Percentiles rank a stretch among this genome's conserved stretches.
Evolutionary conservation across 2,113 vertebrate genomes (phyloP).

Genomic region (Corythornis vintsioides): DNA sequence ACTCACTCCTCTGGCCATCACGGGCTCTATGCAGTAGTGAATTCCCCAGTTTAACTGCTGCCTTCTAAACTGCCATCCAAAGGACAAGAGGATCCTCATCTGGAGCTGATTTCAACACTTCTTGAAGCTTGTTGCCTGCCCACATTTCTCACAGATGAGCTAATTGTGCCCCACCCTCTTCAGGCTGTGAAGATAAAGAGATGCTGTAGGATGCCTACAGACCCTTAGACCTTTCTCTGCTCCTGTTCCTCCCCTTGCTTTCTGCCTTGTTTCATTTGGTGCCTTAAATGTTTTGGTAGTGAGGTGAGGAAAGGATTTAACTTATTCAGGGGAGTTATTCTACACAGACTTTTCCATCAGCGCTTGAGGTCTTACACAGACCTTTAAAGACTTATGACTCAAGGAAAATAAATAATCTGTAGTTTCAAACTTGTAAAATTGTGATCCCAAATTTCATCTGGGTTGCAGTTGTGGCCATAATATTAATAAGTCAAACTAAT

Average conservation of each 20-base stretch:
- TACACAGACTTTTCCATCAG: not conserved
- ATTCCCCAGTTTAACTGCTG: not conserved
- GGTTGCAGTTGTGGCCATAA: not conserved
- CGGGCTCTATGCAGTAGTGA: not conserved
- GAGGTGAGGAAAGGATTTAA: slow-evolving; percentile 21
- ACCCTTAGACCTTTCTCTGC: not conserved
- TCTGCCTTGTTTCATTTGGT: slow-evolving; percentile 7
- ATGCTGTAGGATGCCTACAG: slow-evolving; percentile 30
- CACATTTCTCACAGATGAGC: slow-evolving; percentile 42
- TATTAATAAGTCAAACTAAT: not conserved
- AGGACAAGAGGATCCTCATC: not conserved
- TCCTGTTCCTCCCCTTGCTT: not conserved
- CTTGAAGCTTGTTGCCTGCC: not conserved
- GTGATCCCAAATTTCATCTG: not conserved
- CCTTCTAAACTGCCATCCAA: not conserved
- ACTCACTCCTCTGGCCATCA: not conserved
- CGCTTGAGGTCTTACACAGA: not conserved
- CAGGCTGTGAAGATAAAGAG: slow-evolving; percentile 56
- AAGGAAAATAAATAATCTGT: not conserved
- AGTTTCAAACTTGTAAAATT: not conserved
- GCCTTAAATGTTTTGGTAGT: slow-evolving; percentile 16
- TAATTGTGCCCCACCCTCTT: slow-evolving; percentile 43
- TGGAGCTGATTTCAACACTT: not conserved
- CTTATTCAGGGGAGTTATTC: not conserved
- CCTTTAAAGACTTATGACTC: not conserved